Evolutionary conservation across 2,113 vertebrate species (phyloP), one percentile per base, ranked within the genome.

Genomic region (Gadus macrocephalus): DNA sequence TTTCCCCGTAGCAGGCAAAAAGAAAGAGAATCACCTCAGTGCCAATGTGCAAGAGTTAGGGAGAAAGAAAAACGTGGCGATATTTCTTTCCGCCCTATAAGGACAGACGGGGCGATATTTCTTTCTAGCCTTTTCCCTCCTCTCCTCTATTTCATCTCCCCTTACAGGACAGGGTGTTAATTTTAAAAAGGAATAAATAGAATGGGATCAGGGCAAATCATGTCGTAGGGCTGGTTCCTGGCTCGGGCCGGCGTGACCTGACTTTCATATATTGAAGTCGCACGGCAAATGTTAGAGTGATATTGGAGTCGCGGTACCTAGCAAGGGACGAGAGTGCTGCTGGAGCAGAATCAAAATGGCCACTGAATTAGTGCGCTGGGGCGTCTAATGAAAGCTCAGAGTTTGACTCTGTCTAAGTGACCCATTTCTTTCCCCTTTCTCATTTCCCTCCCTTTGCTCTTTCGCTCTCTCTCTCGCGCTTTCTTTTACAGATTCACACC

Each of bases 321-420:
- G 78, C 3, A 27, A 66, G 56, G 71, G 64, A 42, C n/a, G 72
- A 73, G 84, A 85, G 55, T n/a, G 16, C 83, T 68, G 71, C 68
- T 69, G 66, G 76, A 67, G 82, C 74, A 42, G 77, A 84, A 79
- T 82, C 49, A 73, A 75, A 84, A 83, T 67, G 79, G 69, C 83
- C 74, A 62, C 62, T 64, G 74, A 82, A 71, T 8, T 66, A 76
- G 78, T 75, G 81, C 73, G 66, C 27, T 25, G 27, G 67, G 67
- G 72, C 68, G 82, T 81, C 76, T 85, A 87, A 88, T 84, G 83
- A 89, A 85, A 78, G 74, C 70, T 76, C 78, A 1, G 7, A 49
- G 42, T 49, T 49, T 49, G 42, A 49, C 42, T 64, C 73, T 67
- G 69, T 78, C 62, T 78, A 86, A 75, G 67, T 89, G 89, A 88